Evolutionary conservation across 2,888 invertebrate species (phyloP).

Genomic region (Macaria notata): DNA sequence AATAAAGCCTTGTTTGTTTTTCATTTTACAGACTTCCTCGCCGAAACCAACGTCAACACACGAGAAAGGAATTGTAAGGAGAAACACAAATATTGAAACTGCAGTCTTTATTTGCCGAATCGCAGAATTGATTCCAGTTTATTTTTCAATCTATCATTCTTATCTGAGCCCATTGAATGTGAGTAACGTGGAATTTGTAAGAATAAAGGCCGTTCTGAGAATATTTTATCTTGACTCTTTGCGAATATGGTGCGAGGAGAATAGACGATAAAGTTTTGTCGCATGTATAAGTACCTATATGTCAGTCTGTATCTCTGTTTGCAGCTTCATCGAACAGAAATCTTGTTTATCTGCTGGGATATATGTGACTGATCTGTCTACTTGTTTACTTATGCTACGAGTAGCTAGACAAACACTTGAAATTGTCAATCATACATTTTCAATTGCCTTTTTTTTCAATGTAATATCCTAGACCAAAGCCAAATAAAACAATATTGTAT

Average conservation of each 20-base stretch:
- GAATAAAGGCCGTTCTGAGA: conserved; percentile 23
- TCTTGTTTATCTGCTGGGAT: too few relatives aligned
- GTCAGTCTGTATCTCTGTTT: conserved; percentile 13
- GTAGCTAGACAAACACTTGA: too few relatives aligned
- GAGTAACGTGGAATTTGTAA: conserved; percentile 36
- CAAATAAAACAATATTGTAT: too few relatives aligned
- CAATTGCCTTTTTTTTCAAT: too few relatives aligned
- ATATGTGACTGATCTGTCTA: too few relatives aligned
- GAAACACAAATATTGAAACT: conserved; percentile 23
- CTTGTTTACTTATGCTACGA: neutral
- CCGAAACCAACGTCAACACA: conserved; percentile 8
- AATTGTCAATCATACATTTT: too few relatives aligned
- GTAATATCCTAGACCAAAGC: too few relatives aligned
- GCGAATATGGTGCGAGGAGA: conserved; percentile 18
- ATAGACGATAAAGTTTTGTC: conserved; percentile 25
- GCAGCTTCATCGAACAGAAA: neutral
- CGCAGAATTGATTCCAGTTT: conserved; percentile 45
- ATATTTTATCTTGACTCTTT: conserved; percentile 27
- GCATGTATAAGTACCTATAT: conserved; percentile 11
- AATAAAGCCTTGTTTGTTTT: neutral
- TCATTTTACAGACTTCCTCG: conserved; percentile 6
- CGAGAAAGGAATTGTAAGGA: conserved; percentile 14
- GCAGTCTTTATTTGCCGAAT: conserved; percentile 32
- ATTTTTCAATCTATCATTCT: conserved; percentile 44
- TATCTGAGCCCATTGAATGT: conserved; percentile 37